Evolutionary conservation across 2,888 invertebrate species (phyloP).

Genomic region (Polymixis flavicincta): DNA sequence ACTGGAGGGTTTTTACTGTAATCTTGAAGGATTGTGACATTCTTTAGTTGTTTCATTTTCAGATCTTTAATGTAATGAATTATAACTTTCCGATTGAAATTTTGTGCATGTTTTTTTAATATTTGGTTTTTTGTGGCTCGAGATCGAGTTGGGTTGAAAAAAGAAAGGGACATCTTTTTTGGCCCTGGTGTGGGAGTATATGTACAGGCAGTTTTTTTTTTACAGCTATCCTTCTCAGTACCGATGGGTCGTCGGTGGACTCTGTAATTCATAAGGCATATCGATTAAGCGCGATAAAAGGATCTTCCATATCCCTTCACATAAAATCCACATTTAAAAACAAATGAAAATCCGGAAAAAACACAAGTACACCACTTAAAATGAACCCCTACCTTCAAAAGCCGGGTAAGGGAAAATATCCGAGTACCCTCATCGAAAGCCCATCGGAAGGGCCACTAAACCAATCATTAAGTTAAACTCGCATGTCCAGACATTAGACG

Average conservation of each 20-base stretch:
- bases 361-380: constrained; percentile 47
- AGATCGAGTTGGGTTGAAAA: no score
- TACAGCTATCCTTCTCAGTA: background rate
- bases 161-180: no score
- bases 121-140: no score
- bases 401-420: constrained; percentile 57
- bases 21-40: background rate
- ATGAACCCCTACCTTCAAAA: constrained; percentile 36
- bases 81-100: background rate
- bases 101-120: background rate
- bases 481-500: constrained; percentile 70
- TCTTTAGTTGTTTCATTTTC: background rate
- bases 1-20: background rate
- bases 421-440: constrained; percentile 60
- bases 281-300: constrained; percentile 26
- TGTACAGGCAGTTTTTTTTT: no score
- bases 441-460: constrained; percentile 65
- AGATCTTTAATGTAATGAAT: background rate
- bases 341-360: constrained; percentile 44
- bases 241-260: background rate
- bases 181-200: no score
- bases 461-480: constrained; percentile 77
- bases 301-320: constrained; percentile 17
- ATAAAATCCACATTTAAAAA: constrained; percentile 36
- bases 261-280: background rate